Base-by-base conservation (phyloP, 2,113 vertebrate genomes). In the Oncorhynchus gorbuscha region DNA sequence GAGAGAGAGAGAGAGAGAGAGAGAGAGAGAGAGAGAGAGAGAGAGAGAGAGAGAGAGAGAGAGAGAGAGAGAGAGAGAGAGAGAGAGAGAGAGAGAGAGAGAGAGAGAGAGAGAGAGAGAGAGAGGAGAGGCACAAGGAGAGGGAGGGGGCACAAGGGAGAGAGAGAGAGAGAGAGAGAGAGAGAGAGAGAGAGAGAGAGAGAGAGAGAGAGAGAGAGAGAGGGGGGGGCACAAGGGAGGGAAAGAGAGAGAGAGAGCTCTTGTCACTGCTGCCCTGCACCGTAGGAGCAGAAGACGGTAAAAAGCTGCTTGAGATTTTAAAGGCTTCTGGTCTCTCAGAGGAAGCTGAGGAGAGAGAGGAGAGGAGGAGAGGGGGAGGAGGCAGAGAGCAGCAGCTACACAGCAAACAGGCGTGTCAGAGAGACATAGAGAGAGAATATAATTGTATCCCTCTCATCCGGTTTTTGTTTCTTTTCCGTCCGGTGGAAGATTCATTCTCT, bases 291-390 rank as follows among this genome's bases (percentile, higher is more conserved):
- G 82, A 9, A 45, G 39, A 83, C 51, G 39, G 35, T 24, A 73
- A 81, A 89, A 86, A 81, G 86, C 89, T 88, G 89, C 90, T 88
- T 84, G 89, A 90, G 81, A 92, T 90, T 93, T 92, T 92, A 92
- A 91, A 92, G 80, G 79, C 77, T 67, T 83, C 81, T 81, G 76
- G 77, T 87, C 81, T 81, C 62, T 59, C 35, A 26, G 76, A 74
- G 75, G 35, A n/a, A 24, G 51, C 3, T 1, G 5, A 6, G 5
- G 14, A 55, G 51, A 55, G 83, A 84, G 81, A 79, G 6, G 49
- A 73, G 81, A 83, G 87, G 49, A 64, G 61, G 35, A 3, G 77
- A 73, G 81, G 83, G 86, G 88, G 90, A 91, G 90, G 89, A 89
- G 88, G 85, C 81, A 79, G 76, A 87, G 75, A 73, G 85, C 49